Evolutionary conservation across 2,888 invertebrate genomes (phyloP).

Genomic region (Caenorhabditis imperialis): DNA sequence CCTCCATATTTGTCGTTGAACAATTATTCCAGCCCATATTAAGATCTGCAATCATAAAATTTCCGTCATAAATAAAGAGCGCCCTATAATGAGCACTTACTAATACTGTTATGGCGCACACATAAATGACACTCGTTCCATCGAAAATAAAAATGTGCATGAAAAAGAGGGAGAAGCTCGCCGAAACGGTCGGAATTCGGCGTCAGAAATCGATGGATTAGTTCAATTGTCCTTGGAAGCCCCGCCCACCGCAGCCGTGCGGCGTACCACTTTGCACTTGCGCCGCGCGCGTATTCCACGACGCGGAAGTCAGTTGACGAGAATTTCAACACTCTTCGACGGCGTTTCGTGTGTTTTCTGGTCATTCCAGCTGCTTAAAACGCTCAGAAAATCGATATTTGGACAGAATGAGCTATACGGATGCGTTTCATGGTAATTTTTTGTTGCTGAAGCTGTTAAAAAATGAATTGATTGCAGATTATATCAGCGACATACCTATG

Average conservation of each 20-base stretch:
- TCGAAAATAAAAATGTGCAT: slow-evolving; percentile 55
- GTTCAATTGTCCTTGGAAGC: slow-evolving; percentile 17
- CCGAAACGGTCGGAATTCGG: not conserved
- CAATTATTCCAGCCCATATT: slow-evolving; percentile 62
- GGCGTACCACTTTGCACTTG: slow-evolving; percentile 15
- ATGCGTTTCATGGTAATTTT: slow-evolving; percentile 46
- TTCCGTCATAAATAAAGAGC: not conserved
- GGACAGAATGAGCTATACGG: slow-evolving; percentile 45
- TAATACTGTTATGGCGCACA: slow-evolving; percentile 37
- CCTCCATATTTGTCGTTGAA: slow-evolving; percentile 71
- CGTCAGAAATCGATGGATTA: slow-evolving; percentile 41
- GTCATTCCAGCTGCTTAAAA: slow-evolving; percentile 2
- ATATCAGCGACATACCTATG: slow-evolving; percentile 49
- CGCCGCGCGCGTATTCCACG: no score
- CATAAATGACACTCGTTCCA: slow-evolving; percentile 60
- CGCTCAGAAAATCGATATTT: no score
- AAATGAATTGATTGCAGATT: slow-evolving; percentile 33
- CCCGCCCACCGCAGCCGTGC: slow-evolving; percentile 24
- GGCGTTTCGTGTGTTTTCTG: slow-evolving; percentile 16
- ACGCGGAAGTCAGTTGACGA: no score
- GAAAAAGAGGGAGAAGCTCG: not conserved
- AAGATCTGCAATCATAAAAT: slow-evolving; percentile 55
- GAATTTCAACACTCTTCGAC: no score
- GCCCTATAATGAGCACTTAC: slow-evolving; percentile 26
- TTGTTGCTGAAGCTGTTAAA: not conserved